These are phyloP conservation scores for Operophtera brumata DNA, from an alignment of 2,888 invertebrate genomes.

Conservation along the genomic window DNA sequence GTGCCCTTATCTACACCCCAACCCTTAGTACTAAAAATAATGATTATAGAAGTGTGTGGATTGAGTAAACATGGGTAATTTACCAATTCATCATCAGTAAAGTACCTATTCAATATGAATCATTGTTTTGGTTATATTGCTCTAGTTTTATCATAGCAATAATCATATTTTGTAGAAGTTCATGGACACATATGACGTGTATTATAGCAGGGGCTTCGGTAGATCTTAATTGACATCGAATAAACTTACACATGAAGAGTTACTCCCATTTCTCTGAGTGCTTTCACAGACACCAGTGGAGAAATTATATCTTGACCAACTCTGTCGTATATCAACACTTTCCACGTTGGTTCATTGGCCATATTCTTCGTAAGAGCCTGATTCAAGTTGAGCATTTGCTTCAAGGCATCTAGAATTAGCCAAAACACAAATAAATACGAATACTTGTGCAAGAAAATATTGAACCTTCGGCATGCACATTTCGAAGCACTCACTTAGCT, in stretches of 20 bases:
- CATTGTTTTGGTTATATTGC: not conserved
- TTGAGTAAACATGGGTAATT: no score
- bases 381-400: constrained; percentile 97
- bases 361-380: constrained; percentile 87
- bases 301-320: constrained; percentile 99
- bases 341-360: constrained; percentile 95
- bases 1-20: no score
- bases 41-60: no score
- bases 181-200: not conserved
- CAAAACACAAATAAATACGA: constrained; percentile 16
- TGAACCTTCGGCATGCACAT: constrained; percentile 3
- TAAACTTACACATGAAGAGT: constrained; percentile 96
- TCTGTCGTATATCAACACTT: constrained; percentile 97
- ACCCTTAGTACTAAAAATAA: no score
- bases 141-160: not conserved
- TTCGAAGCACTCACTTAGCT: constrained; percentile 81
- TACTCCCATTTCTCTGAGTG: constrained; percentile 96
- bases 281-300: constrained; percentile 96
- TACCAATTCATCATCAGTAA: no score
- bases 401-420: constrained; percentile 88
- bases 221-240: not conserved
- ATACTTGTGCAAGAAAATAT: constrained; percentile 14
- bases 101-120: not conserved
- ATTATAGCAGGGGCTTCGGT: not conserved
- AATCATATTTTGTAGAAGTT: not conserved